phyloP scores from a whole-genome alignment of 2,888 invertebrate genomes.

The Sphecodes monilicornis region DNA sequence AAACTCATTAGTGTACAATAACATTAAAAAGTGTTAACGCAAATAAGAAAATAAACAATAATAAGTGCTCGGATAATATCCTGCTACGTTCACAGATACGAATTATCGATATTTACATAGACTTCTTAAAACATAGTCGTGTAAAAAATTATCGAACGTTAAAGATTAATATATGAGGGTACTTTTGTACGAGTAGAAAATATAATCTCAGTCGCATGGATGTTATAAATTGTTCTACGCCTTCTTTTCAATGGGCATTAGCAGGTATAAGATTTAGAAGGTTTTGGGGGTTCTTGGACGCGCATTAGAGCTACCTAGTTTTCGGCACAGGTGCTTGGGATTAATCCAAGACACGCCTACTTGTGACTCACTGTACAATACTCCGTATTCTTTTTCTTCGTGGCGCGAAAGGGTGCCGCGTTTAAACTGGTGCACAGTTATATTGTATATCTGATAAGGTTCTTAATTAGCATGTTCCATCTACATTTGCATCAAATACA shows the following conservation, averaged over 20 bases:
- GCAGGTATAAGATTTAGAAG: constrained; percentile 10
- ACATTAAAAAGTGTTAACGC: too few relatives aligned
- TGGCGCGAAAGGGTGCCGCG: constrained; percentile 45
- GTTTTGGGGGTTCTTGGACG: constrained; percentile 42
- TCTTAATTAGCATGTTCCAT: constrained; percentile 14
- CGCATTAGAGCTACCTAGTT: constrained; percentile 44
- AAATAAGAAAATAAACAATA: background rate
- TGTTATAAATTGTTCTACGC: background rate
- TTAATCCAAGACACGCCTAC: constrained; percentile 69
- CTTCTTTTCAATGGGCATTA: constrained; percentile 12
- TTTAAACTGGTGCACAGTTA: constrained; percentile 34
- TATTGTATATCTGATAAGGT: constrained; percentile 15
- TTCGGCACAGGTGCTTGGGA: constrained; percentile 63
- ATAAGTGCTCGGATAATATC: background rate
- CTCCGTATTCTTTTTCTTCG: constrained; percentile 50
- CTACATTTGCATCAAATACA: background rate
- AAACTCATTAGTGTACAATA: background rate
- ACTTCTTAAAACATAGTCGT: background rate
- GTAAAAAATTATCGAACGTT: background rate
- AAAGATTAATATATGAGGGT: background rate
- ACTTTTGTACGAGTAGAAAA: background rate
- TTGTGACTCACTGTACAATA: constrained; percentile 67
- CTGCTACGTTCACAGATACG: background rate
- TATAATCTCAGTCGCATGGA: background rate
- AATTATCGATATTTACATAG: background rate